Conservation (phyloP, 2,797 vertebrate species). For the Clarias pachynema region DNA sequence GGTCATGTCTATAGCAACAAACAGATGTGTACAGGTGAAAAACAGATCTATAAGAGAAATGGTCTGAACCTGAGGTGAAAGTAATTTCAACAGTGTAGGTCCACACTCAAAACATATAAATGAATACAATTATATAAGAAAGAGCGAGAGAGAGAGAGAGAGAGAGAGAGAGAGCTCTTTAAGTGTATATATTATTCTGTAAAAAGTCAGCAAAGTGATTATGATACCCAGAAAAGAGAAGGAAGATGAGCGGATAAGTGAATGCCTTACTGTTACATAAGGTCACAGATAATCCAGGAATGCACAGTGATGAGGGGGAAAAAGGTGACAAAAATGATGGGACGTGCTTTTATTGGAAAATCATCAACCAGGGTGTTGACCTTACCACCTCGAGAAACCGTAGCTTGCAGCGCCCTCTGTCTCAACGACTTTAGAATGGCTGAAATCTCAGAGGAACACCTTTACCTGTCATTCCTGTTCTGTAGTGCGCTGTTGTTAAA, state of each 20-base stretch:
- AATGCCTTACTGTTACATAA: neutral
- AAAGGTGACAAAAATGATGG: neutral
- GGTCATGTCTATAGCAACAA: slow-evolving; percentile 74
- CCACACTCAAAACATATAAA: neutral
- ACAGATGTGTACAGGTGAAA: slow-evolving; percentile 64
- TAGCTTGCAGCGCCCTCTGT: neutral
- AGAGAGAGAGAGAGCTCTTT: too few species aligned
- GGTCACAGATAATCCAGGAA: neutral
- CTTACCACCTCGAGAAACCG: neutral
- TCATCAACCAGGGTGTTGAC: neutral
- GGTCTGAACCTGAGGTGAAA: slow-evolving; percentile 51
- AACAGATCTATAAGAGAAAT: slow-evolving; percentile 58
- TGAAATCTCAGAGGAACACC: neutral
- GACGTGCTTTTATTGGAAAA: neutral
- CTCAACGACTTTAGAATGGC: neutral
- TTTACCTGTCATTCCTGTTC: neutral
- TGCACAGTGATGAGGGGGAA: too few species aligned
- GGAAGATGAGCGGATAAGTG: neutral
- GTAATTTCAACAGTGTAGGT: slow-evolving; percentile 3
- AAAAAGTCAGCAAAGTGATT: neutral
- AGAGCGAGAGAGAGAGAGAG: too few species aligned
- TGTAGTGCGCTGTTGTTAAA: neutral
- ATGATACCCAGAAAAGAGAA: neutral
- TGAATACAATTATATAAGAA: too few species aligned
- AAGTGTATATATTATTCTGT: slow-evolving; percentile 1